These are phyloP conservation scores for Vultur gryphus DNA, from an alignment of 2,797 vertebrate genomes.

Conservation along the genomic window DNA sequence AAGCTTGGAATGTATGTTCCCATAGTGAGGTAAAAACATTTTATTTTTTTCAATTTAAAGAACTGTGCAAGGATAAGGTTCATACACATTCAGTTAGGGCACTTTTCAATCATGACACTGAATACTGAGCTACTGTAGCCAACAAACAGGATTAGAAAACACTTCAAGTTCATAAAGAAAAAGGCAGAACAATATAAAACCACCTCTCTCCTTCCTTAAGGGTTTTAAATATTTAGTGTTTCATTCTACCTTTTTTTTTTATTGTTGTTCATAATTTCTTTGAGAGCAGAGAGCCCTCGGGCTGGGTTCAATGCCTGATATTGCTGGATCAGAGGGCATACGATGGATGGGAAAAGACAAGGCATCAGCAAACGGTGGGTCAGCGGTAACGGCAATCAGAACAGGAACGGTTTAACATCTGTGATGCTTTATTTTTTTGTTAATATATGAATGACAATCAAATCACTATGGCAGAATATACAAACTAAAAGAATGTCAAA, in stretches of 20 bases:
- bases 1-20: constrained; percentile 97
- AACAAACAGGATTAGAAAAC: constrained; percentile 75
- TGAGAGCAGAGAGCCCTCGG: constrained; percentile 31
- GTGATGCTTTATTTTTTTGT: background rate
- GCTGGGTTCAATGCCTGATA: background rate
- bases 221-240: constrained; percentile 53
- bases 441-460: background rate
- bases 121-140: constrained; percentile 73
- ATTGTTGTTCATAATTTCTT: background rate
- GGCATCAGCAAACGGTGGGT: background rate
- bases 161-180: constrained; percentile 73
- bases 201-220: constrained; percentile 31
- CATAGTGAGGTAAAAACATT: constrained; percentile 93
- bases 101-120: constrained; percentile 74
- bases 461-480: background rate
- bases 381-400: background rate
- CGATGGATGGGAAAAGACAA: background rate
- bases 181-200: constrained; percentile 72
- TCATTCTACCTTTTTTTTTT: constrained; percentile 25
- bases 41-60: constrained; percentile 82
- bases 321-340: background rate
- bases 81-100: constrained; percentile 80
- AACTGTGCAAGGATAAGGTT: constrained; percentile 82
- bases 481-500: background rate
- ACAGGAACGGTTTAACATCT: background rate